A percentile compares a stretch with the other conserved stretches of the same genome.
Conservation (phyloP, 2,888 invertebrate species). For the Sabellastarte sp. region DNA sequence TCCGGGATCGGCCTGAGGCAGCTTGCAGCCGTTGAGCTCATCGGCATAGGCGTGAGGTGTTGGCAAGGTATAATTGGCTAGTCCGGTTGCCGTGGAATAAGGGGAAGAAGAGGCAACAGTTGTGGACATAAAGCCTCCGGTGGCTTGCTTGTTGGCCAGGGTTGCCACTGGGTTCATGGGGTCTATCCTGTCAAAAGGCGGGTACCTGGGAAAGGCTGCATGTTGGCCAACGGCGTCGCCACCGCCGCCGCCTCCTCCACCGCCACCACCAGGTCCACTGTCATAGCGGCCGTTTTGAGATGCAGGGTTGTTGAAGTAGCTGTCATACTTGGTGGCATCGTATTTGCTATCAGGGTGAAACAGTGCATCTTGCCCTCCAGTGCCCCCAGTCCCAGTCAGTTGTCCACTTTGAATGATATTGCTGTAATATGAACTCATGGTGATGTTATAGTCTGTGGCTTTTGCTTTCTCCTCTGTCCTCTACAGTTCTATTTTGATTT, state of each 20-base stretch:
- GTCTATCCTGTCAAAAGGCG: not conserved
- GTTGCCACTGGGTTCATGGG: not conserved
- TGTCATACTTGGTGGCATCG: not conserved
- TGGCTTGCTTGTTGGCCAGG: not conserved
- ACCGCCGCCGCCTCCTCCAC: not conserved
- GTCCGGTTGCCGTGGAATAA: not conserved
- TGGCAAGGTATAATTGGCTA: not conserved
- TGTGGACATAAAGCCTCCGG: not conserved
- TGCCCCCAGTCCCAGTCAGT: not conserved
- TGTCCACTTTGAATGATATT: not conserved
- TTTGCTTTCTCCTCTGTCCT: not conserved
- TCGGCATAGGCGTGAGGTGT: not conserved
- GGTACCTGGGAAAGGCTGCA: not conserved
- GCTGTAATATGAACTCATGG: constrained; percentile 1
- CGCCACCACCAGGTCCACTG: not conserved
- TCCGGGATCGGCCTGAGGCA: not conserved
- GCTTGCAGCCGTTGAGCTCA: not conserved
- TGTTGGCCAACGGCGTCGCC: not conserved
- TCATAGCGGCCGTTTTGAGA: not conserved
- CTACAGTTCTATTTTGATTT: no score
- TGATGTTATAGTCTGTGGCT: not conserved
- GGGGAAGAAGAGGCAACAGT: not conserved
- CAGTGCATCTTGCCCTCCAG: not conserved
- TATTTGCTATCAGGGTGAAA: not conserved
- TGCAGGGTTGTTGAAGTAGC: not conserved